Base-by-base conservation (phyloP, 2,113 vertebrate species). In the Muntiacus muntjak region DNA sequence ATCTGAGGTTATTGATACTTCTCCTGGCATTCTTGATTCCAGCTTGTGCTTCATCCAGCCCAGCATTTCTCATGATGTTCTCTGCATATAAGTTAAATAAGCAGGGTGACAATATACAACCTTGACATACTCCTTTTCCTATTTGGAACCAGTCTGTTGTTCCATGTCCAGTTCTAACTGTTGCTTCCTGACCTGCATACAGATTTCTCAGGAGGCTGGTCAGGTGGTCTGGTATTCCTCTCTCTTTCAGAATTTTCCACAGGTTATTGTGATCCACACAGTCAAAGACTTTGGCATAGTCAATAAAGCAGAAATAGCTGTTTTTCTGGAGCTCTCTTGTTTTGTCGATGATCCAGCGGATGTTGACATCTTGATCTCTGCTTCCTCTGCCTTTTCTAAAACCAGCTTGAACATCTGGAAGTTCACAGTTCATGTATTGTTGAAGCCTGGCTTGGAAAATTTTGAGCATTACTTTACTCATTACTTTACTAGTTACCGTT, bases 291-390 rank as follows among this genome's bases (percentile, higher is more conserved):
- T 71, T 71, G 64, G 17, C 5, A 71, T 71, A 71, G 17, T 36
- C 64, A 23, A 21, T 36, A 71, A 71, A 71, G 64, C 64, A 71
- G n/a, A 71, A 12, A 36, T 36, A 71, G n/a, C 2, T 36, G 5
- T 36, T 36, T 71, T 36, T 71, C 64, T 71, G n/a, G 9, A 36
- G 36, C n/a, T 36, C 64, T 12, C 9, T 10, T 71, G n/a, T n/a
- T 71, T 71, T 21, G 17, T 36, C 1, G 17, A 71, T 71, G n/a
- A 21, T 36, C 17, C n/a, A 71, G 4, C 0, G 0, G 33, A 36
- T 71, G 17, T 71, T 71, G n/a, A 1, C 64, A 71, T 6, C 11
- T 71, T 36, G 64, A 36, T 71, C 9, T 71, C n/a, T 21, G 17
- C 1, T 71, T 71, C n/a, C 64, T 36, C 17, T 36, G n/a, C n/a